Conservation (phyloP, 2,888 invertebrate species). For the Cheilosia soror region DNA sequence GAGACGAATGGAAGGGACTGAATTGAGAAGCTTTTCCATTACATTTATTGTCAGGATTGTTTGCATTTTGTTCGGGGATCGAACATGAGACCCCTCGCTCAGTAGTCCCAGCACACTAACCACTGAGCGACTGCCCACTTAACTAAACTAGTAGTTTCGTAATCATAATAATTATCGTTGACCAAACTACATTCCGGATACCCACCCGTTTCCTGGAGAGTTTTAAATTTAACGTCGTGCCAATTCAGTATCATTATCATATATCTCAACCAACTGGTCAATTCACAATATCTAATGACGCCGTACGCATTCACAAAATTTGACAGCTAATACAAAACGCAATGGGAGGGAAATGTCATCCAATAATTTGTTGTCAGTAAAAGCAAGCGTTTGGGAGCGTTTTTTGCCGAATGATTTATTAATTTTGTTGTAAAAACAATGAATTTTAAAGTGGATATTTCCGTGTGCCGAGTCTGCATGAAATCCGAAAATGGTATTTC, state of each 20-base stretch:
- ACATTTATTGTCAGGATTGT: no score
- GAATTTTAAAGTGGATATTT: slow-evolving; percentile 80
- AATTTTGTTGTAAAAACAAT: slow-evolving; percentile 65
- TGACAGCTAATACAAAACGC: slow-evolving; percentile 20
- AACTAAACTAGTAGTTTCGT: no score
- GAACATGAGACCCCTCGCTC: no score
- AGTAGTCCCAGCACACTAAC: no score
- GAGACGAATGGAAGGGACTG: no score
- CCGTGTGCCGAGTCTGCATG: slow-evolving; percentile 80
- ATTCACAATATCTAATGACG: not conserved
- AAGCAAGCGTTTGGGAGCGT: slow-evolving; percentile 4
- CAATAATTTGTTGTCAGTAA: not conserved
- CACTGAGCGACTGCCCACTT: no score
- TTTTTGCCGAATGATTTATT: not conserved
- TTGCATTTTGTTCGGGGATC: no score
- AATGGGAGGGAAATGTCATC: slow-evolving; percentile 34
- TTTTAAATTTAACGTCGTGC: not conserved
- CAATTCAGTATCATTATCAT: not conserved
- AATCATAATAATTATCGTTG: no score
- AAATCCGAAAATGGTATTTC: slow-evolving; percentile 78
- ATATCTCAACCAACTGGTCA: not conserved
- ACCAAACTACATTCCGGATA: no score
- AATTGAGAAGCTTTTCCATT: no score
- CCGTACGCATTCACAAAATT: slow-evolving; percentile 9
- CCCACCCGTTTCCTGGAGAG: not conserved